Base-by-base conservation (phyloP, 2,113 vertebrate genomes). In the Amphilophus citrinellus region DNA sequence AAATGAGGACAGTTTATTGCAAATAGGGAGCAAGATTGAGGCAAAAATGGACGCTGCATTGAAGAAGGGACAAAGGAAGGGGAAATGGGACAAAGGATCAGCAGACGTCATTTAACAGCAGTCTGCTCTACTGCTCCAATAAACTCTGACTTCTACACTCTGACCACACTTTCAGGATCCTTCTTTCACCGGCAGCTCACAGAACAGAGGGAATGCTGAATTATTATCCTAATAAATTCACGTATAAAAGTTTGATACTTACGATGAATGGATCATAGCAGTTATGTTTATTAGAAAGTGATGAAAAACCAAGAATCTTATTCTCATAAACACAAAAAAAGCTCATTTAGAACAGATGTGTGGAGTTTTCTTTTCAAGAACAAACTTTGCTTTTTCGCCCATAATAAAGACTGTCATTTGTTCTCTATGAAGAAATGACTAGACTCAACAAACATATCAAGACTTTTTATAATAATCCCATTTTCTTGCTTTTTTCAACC, bases 1-100 rank as follows among this genome's bases (percentile, higher is more conserved):
- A 84, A 91, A 90, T 5, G 73, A 84, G 89, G 80, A 84, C 88
- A 89, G 75, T 91, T 86, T 84, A 50, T 20, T 53, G 60, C 79
- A 89, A 88, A 92, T 84, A 77, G 80, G 71, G 27, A 57, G 13
- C 76, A 22, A 66, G 76, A 92, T 87, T 82, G 86, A 81, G 56
- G 84, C 27, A 56, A 59, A 89, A 86, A 84, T 78, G 42, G 65
- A 82, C 47, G 68, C 15, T 58, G 57, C 47, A 62, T 76, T 88
- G 83, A 91, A 86, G 39, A 84, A 56, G 39, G 60, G 13, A 47
- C 30, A 85, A 85, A 85, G 53, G 80, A 18, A 78, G 24, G 9
- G 4, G 27, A 86, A 91, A 71, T 10, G 30, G 88, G 84, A 91
- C 66, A 83, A 79, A 91, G 61, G 39, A 77, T n/a, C 18, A 83